A percentile compares a stretch with the other conserved stretches of the same genome.
These are phyloP conservation scores for Cheilosia urbana DNA, from an alignment of 2,888 invertebrate genomes.

Conservation along the genomic window DNA sequence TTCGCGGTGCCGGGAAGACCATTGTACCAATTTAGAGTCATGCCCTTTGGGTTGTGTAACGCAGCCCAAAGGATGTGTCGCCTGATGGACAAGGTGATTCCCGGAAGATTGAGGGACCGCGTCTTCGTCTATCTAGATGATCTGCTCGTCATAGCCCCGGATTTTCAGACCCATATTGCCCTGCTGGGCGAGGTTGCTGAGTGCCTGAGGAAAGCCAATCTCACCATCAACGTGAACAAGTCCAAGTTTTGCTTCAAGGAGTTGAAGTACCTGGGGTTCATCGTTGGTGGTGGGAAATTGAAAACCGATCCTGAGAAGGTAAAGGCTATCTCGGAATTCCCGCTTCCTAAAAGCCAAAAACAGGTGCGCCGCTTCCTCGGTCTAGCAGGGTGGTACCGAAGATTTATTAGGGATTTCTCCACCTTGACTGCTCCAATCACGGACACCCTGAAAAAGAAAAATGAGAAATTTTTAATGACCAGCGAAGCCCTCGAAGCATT, in stretches of 20 bases:
- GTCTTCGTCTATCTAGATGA: conserved; percentile 6
- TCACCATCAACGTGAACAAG: no score
- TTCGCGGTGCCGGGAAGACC: not conserved
- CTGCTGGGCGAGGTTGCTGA: conserved; percentile 37
- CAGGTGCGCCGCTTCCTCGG: not conserved
- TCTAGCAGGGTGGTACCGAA: not conserved
- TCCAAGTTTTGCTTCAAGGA: no score
- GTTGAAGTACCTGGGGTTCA: no score
- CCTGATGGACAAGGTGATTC: conserved; percentile 45
- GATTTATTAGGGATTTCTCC: conserved; percentile 1
- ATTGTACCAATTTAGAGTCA: conserved; percentile 9
- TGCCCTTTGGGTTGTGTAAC: conserved; percentile 49
- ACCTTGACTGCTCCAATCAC: not conserved
- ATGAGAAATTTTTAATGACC: conserved; percentile 30
- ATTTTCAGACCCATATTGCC: conserved; percentile 34
- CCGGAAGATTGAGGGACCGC: not conserved
- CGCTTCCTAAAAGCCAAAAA: no score
- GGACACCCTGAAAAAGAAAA: not conserved
- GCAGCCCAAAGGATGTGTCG: conserved; percentile 67
- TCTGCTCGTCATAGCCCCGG: conserved; percentile 11
- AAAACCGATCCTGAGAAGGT: conserved; percentile 25
- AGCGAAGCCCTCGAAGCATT: conserved; percentile 43
- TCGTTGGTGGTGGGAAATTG: conserved; percentile 9
- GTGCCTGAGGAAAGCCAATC: no score
- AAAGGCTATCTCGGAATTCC: conserved; percentile 3